Evolutionary conservation across 2,888 invertebrate genomes (phyloP).

Genomic region (Hydriomena furcata): DNA sequence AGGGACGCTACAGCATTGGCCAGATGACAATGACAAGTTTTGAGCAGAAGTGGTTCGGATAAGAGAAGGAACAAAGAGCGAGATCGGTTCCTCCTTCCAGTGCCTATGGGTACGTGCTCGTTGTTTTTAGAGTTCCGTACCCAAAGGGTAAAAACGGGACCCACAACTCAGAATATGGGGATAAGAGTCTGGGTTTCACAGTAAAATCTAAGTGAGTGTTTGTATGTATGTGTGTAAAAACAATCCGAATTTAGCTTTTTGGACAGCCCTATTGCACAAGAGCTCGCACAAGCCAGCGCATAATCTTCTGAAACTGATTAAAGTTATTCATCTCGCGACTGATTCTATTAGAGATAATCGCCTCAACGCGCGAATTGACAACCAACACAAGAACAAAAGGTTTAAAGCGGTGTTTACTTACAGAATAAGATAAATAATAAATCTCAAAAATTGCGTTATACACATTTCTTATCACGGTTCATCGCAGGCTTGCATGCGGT

Average conservation of each 20-base stretch:
- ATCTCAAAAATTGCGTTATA: not conserved
- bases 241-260: too few species aligned
- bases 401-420: not conserved
- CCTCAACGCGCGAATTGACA: conserved; percentile 21
- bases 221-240: too few species aligned
- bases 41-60: too few species aligned
- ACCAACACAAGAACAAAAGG: conserved; percentile 1
- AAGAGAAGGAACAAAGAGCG: too few species aligned
- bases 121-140: too few species aligned
- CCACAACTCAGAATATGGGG: too few species aligned
- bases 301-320: conserved; percentile 37
- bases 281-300: not conserved
- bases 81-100: too few species aligned
- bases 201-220: too few species aligned
- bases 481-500: conserved; percentile 12
- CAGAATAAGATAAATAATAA: not conserved
- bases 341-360: conserved; percentile 51
- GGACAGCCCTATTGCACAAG: conserved; percentile 1
- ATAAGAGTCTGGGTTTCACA: too few species aligned
- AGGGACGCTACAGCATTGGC: not conserved
- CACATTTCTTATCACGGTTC: not conserved
- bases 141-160: too few species aligned
- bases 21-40: not conserved
- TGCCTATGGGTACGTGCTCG: too few species aligned
- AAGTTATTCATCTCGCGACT: conserved; percentile 39